phyloP scores from a whole-genome alignment of 1,140 invertebrate genomes.

The Pachypsylla venusta region DNA sequence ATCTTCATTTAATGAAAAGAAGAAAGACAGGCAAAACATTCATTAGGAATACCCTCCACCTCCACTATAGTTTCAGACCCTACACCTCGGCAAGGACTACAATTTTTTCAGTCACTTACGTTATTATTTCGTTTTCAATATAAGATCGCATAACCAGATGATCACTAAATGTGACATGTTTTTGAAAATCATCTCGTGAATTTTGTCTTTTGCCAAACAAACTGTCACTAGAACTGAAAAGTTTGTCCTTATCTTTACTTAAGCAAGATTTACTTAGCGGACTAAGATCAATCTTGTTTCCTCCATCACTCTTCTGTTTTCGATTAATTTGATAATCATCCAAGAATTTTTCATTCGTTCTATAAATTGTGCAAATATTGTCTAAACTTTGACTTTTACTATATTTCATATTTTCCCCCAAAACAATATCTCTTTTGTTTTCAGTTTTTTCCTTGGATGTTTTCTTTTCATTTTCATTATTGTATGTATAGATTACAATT shows the following conservation, averaged over 20 bases:
- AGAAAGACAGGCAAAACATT: no score
- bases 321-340: constrained; percentile 5
- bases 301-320: no score
- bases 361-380: not conserved
- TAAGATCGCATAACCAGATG: not conserved
- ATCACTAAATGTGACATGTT: constrained; percentile 5
- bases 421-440: constrained; percentile 2
- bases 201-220: not conserved
- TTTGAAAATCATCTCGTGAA: not conserved
- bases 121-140: not conserved
- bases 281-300: no score
- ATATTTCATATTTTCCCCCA: not conserved
- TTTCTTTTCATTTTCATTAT: not conserved
- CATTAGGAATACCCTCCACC: no score
- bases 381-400: constrained; percentile 6
- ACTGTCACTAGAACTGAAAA: no score
- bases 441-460: not conserved
- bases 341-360: not conserved
- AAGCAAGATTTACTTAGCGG: no score
- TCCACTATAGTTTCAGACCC: no score
- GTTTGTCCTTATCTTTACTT: no score
- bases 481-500: constrained; percentile 1
- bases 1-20: no score
- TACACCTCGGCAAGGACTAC: no score
- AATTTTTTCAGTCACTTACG: no score